These are phyloP conservation scores for Ophioninae sp. DNA, from an alignment of 2,888 invertebrate genomes.

Conservation along the genomic window DNA sequence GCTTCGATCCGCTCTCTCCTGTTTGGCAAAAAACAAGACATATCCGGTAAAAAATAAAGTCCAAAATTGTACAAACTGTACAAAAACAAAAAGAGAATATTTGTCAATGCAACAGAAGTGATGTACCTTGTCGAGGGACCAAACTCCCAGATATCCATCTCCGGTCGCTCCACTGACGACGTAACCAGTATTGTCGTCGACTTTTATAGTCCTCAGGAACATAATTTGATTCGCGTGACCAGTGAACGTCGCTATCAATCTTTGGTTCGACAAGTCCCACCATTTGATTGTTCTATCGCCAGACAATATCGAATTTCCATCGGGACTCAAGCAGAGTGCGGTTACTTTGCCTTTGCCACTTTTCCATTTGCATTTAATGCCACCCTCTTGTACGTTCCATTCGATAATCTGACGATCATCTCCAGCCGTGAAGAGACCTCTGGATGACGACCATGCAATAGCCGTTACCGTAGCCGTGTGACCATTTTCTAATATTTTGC, in stretches of 20 bases:
- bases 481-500: slow-evolving; percentile 78
- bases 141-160: slow-evolving; percentile 82
- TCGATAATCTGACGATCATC: slow-evolving; percentile 83
- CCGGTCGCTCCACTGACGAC: slow-evolving; percentile 82
- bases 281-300: slow-evolving; percentile 82
- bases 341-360: slow-evolving; percentile 83
- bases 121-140: slow-evolving; percentile 81
- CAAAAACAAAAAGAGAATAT: background rate
- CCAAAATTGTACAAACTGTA: too few relatives aligned
- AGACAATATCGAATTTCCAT: slow-evolving; percentile 75
- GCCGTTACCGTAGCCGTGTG: slow-evolving; percentile 83
- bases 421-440: slow-evolving; percentile 83
- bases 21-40: slow-evolving; percentile 24
- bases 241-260: slow-evolving; percentile 84
- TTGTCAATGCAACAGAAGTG: slow-evolving; percentile 5
- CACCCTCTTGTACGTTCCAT: slow-evolving; percentile 81
- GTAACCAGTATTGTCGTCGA: slow-evolving; percentile 76
- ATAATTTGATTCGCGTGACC: slow-evolving; percentile 85
- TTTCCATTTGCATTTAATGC: slow-evolving; percentile 85
- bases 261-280: slow-evolving; percentile 85
- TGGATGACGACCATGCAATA: slow-evolving; percentile 82
- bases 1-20: slow-evolving; percentile 81
- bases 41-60: background rate
- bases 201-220: slow-evolving; percentile 79
- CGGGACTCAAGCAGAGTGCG: slow-evolving; percentile 78